These are phyloP conservation scores for Choreutis nemorana DNA, from an alignment of 2,888 invertebrate genomes.

Conservation along the genomic window DNA sequence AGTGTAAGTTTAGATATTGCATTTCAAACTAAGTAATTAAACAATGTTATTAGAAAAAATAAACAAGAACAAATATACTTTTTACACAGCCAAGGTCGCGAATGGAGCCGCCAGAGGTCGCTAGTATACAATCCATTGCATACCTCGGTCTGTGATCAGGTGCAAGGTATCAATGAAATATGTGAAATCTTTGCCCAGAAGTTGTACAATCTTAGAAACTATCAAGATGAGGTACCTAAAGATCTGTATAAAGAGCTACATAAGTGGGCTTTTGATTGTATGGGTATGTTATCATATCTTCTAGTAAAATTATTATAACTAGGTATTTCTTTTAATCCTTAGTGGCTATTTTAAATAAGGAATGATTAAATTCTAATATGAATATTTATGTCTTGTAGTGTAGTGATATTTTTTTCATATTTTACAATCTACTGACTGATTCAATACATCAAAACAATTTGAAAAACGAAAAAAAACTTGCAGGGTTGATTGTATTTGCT, in stretches of 20 bases:
- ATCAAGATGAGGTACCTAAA: conserved; percentile 69
- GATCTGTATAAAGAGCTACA: conserved; percentile 67
- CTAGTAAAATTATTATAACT: too few relatives aligned
- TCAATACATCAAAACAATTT: too few relatives aligned
- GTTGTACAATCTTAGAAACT: conserved; percentile 63
- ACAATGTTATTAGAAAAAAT: not conserved
- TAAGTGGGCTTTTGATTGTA: conserved; percentile 76
- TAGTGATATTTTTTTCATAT: too few relatives aligned
- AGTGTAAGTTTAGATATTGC: conserved; percentile 45
- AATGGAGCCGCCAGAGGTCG: conserved; percentile 66
- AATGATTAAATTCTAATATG: too few relatives aligned
- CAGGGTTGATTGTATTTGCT: conserved; percentile 57
- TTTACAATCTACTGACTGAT: too few relatives aligned
- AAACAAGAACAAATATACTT: not conserved
- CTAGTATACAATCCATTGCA: conserved; percentile 55
- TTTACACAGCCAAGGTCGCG: conserved; percentile 58
- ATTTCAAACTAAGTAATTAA: not conserved
- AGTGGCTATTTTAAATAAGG: too few relatives aligned
- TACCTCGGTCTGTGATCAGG: conserved; percentile 30
- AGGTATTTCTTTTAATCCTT: too few relatives aligned
- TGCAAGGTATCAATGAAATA: conserved; percentile 40
- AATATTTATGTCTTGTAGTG: too few relatives aligned
- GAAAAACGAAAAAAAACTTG: conserved; percentile 4
- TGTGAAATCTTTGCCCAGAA: conserved; percentile 42
- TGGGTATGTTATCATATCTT: conserved; percentile 55